These are phyloP conservation scores for Macropodus opercularis DNA, from an alignment of 2,797 vertebrate species.

Conservation along the genomic window DNA sequence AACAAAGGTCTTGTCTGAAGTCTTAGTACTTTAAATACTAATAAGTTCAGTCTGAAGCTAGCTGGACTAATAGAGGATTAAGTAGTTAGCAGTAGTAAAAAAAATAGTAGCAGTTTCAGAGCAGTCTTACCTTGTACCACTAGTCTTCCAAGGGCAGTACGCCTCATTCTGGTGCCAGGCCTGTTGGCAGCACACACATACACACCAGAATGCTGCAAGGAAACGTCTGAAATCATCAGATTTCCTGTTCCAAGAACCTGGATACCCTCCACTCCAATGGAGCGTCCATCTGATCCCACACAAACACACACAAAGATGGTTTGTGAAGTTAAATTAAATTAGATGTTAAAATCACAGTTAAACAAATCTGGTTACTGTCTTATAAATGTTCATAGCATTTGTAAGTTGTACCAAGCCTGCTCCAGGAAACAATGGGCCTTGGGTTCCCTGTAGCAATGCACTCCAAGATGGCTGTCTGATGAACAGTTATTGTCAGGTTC, in stretches of 20 bases:
- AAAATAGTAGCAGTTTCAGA: neutral
- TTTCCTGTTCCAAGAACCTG: constrained; percentile 85
- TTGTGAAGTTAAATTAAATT: neutral
- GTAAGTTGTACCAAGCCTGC: constrained; percentile 75
- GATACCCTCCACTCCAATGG: constrained; percentile 84
- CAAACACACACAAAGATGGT: neutral
- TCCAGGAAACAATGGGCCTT: constrained; percentile 83
- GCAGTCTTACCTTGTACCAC: constrained; percentile 81
- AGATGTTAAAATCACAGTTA: too few relatives aligned
- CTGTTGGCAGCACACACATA: constrained; percentile 83
- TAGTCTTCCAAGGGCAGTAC: constrained; percentile 78
- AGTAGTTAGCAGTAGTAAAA: neutral
- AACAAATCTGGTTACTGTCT: neutral
- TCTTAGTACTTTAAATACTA: neutral
- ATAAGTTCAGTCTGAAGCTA: neutral
- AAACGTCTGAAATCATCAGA: constrained; percentile 85
- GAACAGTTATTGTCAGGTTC: constrained; percentile 81
- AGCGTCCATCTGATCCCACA: constrained; percentile 76
- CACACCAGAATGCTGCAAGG: constrained; percentile 82
- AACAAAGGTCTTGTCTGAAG: neutral
- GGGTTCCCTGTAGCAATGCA: constrained; percentile 83
- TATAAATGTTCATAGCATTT: neutral
- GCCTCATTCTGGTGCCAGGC: constrained; percentile 79
- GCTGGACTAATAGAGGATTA: too few relatives aligned
- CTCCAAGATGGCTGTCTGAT: constrained; percentile 82